Base-by-base conservation (phyloP, 2,888 invertebrate species). In the Drosophila mettleri region DNA sequence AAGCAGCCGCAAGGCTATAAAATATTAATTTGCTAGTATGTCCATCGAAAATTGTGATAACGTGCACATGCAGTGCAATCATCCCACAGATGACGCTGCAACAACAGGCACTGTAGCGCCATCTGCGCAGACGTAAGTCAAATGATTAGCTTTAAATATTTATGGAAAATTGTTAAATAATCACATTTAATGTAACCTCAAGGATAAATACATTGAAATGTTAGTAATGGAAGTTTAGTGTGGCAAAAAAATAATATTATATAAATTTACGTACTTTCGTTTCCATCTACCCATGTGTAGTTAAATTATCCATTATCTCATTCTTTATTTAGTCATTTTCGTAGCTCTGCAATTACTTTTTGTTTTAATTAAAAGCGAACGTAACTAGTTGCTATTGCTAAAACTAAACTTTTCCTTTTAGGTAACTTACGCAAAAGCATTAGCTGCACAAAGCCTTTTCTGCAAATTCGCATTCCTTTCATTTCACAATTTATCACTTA, bases 71-170 rank as follows among this genome's bases (percentile, higher is more conserved):
- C 43, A 45, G 7, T 16, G 43, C 7, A 16, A 27, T n/a, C 43
- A 27, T 4, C 27, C 27, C 43, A 45, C 43, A 45, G 43, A 45
- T 45, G 43, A 45, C 27, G 43, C 43, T 45, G 43, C 43, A 43
- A 27, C 24, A 43, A n/a, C 24, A 27, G 9, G 5, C n/a, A 16
- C 10, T n/a, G 24, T 10, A 27, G 43, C 43, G 43, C 43, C 43
- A 45, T 45, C 43, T 45, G 43, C 43, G 43, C 43, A 45, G 43
- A 45, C 43, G 43, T 45, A 45, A 45, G 43, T 45, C 6, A 45
- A 45, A 24, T 24, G 14, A 8, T 24, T 43, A n/a, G 9, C 9
- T 10, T 43, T 43, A 9, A 43, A 24, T n/a, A 43, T 24, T 22
- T 43, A 43, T 43, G 24, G 16, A 27, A 22, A 22, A 22, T 8